Evolutionary conservation across 2,113 vertebrate genomes (phyloP).

Genomic region (Phainopepla nitens): DNA sequence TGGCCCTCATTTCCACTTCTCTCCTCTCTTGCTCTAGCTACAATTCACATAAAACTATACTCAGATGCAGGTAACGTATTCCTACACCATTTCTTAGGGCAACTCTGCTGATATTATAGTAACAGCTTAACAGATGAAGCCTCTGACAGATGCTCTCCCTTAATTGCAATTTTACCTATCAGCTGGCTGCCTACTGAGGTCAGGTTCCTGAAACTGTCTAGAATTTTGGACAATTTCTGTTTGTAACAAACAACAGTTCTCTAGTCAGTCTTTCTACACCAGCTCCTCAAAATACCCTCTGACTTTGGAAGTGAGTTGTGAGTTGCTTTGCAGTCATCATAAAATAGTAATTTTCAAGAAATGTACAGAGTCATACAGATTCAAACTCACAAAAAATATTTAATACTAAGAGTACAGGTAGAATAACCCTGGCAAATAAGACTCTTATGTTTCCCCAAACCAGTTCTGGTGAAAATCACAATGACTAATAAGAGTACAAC

Average conservation of each 20-base stretch:
- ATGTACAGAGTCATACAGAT: not conserved
- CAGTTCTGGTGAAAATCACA: not conserved
- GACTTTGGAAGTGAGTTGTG: not conserved
- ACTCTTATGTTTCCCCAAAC: not conserved
- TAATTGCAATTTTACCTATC: not conserved
- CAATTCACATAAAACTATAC: conserved; percentile 61
- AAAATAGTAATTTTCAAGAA: not conserved
- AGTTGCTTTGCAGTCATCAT: not conserved
- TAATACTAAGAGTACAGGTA: not conserved
- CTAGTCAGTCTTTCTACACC: not conserved
- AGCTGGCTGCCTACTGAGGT: not conserved
- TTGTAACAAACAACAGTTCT: not conserved
- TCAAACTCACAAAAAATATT: not conserved
- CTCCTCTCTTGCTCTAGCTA: conserved; percentile 92
- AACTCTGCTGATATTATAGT: conserved; percentile 3
- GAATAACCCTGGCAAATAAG: not conserved
- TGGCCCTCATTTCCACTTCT: conserved; percentile 91
- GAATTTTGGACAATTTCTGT: not conserved
- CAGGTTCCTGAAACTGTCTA: not conserved
- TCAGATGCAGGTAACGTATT: conserved; percentile 60
- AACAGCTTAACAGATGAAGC: conserved; percentile 3
- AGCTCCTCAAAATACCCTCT: conserved; percentile 7
- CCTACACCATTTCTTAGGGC: conserved; percentile 36
- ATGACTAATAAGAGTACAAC: not conserved
- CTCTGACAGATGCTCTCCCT: conserved; percentile 14